Conservation (phyloP, 2,888 invertebrate genomes). For the Monopis laevigella region DNA sequence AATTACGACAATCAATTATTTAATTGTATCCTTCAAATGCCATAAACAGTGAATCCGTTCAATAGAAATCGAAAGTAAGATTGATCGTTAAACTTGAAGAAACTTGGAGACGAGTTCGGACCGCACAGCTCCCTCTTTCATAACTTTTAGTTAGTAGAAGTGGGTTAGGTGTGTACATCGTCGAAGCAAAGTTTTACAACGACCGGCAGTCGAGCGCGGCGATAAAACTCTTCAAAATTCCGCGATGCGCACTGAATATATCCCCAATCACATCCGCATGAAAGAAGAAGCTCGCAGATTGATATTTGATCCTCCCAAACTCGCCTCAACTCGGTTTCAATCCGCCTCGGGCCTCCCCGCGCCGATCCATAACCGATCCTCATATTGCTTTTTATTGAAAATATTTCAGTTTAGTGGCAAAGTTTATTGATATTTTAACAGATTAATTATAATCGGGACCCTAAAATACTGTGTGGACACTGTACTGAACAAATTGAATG, state of each 20-base stretch:
- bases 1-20: too few species aligned
- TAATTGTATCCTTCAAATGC: background rate
- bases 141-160: constrained; percentile 11
- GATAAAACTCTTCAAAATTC: constrained; percentile 18
- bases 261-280: constrained; percentile 30
- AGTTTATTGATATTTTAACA: constrained; percentile 8
- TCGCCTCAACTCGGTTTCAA: constrained; percentile 18
- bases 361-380: constrained; percentile 18
- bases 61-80: constrained; percentile 50
- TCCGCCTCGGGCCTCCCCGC: constrained; percentile 16
- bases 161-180: constrained; percentile 13
- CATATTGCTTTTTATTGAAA: constrained; percentile 12
- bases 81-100: constrained; percentile 46
- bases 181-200: constrained; percentile 8
- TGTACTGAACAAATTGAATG: constrained; percentile 33
- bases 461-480: constrained; percentile 18
- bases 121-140: constrained; percentile 7
- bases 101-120: constrained; percentile 27
- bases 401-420: constrained; percentile 4
- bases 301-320: constrained; percentile 57
- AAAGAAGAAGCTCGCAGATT: constrained; percentile 43
- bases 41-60: constrained; percentile 41
- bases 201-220: constrained; percentile 9
- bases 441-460: constrained; percentile 10
- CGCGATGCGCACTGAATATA: constrained; percentile 21